These are phyloP conservation scores for Ceratitis capitata DNA, from an alignment of 1,140 invertebrate genomes.

Conservation along the genomic window DNA sequence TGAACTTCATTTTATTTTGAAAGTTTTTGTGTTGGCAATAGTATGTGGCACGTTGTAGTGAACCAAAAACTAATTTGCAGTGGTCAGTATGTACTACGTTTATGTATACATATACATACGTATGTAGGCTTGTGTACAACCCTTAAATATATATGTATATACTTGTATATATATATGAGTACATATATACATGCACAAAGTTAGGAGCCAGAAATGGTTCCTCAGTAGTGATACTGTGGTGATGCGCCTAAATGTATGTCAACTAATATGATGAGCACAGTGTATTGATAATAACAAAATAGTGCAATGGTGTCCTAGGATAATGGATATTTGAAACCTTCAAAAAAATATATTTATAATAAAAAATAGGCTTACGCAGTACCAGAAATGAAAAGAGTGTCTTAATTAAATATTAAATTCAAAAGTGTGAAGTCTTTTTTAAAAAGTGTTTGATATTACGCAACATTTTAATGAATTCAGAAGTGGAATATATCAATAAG, in stretches of 20 bases:
- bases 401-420: no score
- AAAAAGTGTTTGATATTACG: no score
- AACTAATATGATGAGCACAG: neutral
- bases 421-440: no score
- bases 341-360: no score
- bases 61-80: slow-evolving; percentile 14
- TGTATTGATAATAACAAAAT: no score
- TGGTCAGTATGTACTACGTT: neutral
- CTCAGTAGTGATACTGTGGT: neutral
- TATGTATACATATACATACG: neutral
- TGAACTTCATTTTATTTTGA: neutral
- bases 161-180: neutral
- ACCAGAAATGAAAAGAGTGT: no score
- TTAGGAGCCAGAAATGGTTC: neutral
- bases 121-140: no score
- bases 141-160: no score
- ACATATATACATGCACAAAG: neutral
- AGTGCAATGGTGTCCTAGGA: no score
- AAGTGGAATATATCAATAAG: no score
- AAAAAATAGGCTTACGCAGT: no score
- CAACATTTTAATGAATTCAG: no score
- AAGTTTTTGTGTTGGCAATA: neutral
- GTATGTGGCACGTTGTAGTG: neutral
- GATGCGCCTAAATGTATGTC: slow-evolving; percentile 22
- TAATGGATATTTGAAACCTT: neutral